Evolutionary conservation across 2,113 vertebrate species (phyloP).

Genomic region (Micromys minutus): DNA sequence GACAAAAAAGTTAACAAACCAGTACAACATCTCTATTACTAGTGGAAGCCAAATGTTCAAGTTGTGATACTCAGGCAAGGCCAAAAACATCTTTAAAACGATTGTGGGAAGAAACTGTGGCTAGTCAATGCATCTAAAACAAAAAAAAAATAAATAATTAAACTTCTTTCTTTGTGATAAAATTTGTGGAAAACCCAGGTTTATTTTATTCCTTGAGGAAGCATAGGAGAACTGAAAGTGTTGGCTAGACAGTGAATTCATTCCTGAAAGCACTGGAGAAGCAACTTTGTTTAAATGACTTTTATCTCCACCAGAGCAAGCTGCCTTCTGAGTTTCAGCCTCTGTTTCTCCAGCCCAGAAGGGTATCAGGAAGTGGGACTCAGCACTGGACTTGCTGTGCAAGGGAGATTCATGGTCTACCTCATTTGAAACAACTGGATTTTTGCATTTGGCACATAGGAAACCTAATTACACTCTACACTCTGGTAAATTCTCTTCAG

Average conservation of each 20-base stretch:
- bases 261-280: neutral
- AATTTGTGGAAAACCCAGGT: neutral
- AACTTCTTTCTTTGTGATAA: neutral
- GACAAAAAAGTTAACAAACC: neutral
- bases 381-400: constrained; percentile 90
- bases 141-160: neutral
- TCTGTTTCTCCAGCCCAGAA: constrained; percentile 78
- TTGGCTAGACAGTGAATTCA: neutral
- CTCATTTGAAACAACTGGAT: constrained; percentile 93
- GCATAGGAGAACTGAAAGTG: neutral
- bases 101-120: neutral
- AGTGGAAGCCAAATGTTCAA: neutral
- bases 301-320: constrained; percentile 76
- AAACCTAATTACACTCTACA: constrained; percentile 99
- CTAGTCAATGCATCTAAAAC: neutral
- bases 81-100: neutral
- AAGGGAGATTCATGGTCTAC: constrained; percentile 88
- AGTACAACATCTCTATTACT: neutral
- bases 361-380: constrained; percentile 88
- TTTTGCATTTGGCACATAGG: constrained; percentile 92
- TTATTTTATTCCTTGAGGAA: neutral
- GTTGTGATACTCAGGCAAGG: neutral
- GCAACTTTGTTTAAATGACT: constrained; percentile 29
- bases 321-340: constrained; percentile 81
- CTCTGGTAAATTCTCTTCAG: constrained; percentile 94